Evolutionary conservation across 2,888 invertebrate species (phyloP).

Genomic region (Dicyrtomina minuta): DNA sequence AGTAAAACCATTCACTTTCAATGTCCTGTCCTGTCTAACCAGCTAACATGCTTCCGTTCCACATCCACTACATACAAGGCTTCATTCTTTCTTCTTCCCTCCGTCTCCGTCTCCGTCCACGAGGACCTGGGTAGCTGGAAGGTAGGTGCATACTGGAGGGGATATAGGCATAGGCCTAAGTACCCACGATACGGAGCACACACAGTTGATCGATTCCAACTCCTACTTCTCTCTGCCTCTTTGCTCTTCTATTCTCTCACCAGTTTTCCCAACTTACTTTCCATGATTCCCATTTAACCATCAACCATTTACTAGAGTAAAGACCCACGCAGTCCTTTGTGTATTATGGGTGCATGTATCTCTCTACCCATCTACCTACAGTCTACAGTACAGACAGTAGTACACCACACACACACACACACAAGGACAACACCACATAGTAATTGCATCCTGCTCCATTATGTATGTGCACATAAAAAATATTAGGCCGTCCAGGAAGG

Average conservation of each 20-base stretch:
- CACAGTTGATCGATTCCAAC: constrained; percentile 12
- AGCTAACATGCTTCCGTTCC: neutral
- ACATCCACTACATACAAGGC: neutral
- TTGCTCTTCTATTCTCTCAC: neutral
- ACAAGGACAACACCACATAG: neutral
- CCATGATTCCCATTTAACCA: neutral
- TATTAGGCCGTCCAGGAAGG: neutral
- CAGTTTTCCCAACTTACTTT: constrained; percentile 5
- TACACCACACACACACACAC: neutral
- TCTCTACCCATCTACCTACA: neutral
- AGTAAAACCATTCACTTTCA: neutral
- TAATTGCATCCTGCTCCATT: too few relatives aligned
- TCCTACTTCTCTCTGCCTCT: neutral
- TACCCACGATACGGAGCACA: neutral
- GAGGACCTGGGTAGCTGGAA: neutral
- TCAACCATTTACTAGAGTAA: neutral
- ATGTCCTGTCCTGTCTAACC: neutral
- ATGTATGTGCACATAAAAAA: too few relatives aligned
- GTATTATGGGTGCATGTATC: neutral
- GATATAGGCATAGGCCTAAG: neutral
- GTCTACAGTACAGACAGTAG: neutral
- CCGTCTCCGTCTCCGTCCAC: neutral
- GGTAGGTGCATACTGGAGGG: neutral
- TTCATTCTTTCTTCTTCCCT: neutral
- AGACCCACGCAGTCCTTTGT: neutral